A percentile compares a stretch with the other conserved stretches of the same genome.
phyloP scores from a whole-genome alignment of 2,888 invertebrate genomes.

The Hanleya hanleyi region DNA sequence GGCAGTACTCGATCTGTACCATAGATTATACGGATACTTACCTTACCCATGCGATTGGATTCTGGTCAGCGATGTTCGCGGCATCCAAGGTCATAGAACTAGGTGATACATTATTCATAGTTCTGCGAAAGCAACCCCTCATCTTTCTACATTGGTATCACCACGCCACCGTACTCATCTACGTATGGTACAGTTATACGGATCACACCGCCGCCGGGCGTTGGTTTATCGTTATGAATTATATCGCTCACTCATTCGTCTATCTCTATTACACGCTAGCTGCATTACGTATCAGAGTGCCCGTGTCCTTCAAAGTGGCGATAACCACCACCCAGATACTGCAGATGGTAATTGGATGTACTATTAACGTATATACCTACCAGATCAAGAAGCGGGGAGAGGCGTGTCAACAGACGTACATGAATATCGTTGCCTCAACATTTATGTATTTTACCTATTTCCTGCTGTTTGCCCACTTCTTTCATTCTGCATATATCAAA shows the following conservation, averaged over 20 bases:
- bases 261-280: slow-evolving; percentile 75
- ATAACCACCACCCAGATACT: slow-evolving; percentile 92
- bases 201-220: slow-evolving; percentile 70
- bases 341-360: slow-evolving; percentile 96
- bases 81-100: slow-evolving; percentile 96
- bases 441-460: slow-evolving; percentile 73
- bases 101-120: slow-evolving; percentile 77
- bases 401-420: slow-evolving; percentile 73
- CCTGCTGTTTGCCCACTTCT: slow-evolving; percentile 71
- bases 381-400: slow-evolving; percentile 58
- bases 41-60: slow-evolving; percentile 86
- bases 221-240: slow-evolving; percentile 76
- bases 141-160: slow-evolving; percentile 77
- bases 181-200: slow-evolving; percentile 74
- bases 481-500: slow-evolving; percentile 68
- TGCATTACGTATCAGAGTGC: slow-evolving; percentile 75
- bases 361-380: slow-evolving; percentile 88
- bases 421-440: slow-evolving; percentile 72
- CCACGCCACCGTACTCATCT: slow-evolving; percentile 75
- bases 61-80: slow-evolving; percentile 99
- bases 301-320: slow-evolving; percentile 85
- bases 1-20: slow-evolving; percentile 95
- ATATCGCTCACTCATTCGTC: slow-evolving; percentile 76
- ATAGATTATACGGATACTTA: slow-evolving; percentile 53
- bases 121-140: slow-evolving; percentile 74